Percentiles rank a stretch among this genome's conserved stretches.
These are phyloP conservation scores for Orcinus orca DNA, from an alignment of 2,113 vertebrate genomes.

Conservation along the genomic window DNA sequence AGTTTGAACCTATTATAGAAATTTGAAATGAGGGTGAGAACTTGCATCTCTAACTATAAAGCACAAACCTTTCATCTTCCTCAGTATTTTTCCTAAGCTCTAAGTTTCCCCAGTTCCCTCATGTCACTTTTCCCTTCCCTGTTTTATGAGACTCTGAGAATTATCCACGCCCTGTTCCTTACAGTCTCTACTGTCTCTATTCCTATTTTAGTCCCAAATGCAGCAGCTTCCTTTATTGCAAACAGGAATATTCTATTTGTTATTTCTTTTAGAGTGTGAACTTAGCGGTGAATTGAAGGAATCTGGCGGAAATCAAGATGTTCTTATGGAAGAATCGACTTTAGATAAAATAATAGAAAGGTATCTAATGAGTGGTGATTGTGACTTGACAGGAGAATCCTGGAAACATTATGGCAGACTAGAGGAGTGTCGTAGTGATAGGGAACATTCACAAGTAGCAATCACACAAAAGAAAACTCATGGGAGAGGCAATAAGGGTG, in stretches of 20 bases:
- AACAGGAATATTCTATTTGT: conserved; percentile 49
- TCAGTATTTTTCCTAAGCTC: neutral
- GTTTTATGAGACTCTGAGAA: conserved; percentile 12
- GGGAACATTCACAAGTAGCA: neutral
- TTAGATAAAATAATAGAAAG: conserved; percentile 65
- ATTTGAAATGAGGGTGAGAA: neutral
- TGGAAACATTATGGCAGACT: neutral
- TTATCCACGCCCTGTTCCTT: neutral
- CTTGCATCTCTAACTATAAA: neutral
- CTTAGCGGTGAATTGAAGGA: conserved; percentile 25
- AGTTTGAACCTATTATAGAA: neutral
- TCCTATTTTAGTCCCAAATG: neutral
- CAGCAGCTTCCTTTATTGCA: neutral
- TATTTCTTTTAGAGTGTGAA: conserved; percentile 66
- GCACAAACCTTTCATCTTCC: neutral
- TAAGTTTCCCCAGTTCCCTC: neutral
- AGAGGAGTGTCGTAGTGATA: neutral
- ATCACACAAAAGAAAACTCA: conserved; percentile 43
- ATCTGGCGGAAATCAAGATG: conserved; percentile 27
- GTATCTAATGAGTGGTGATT: conserved; percentile 10
- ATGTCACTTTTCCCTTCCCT: neutral
- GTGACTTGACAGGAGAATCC: conserved; percentile 37
- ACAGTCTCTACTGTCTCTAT: neutral
- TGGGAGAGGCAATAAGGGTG: neutral
- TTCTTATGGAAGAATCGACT: conserved; percentile 43